Percentiles rank a stretch among this genome's conserved stretches.
These are phyloP conservation scores for Graphium colonna DNA, from an alignment of 2,888 invertebrate genomes.

Conservation along the genomic window DNA sequence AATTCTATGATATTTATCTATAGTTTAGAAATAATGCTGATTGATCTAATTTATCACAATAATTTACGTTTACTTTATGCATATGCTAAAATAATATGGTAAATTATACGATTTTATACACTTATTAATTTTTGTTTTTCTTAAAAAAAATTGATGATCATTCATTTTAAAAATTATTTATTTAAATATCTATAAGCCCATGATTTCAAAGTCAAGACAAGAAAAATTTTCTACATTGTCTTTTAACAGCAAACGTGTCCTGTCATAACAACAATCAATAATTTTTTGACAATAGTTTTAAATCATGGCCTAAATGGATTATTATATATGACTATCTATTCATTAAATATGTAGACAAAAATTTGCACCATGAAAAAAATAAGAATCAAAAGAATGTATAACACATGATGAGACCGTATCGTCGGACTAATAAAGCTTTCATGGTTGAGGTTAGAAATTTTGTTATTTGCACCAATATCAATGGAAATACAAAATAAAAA, in stretches of 20 bases:
- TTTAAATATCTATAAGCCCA: background rate
- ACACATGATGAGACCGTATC: constrained; percentile 66
- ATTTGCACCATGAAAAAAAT: background rate
- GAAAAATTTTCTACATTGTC: background rate
- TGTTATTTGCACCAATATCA: too few species aligned
- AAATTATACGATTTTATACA: too few species aligned
- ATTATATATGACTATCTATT: background rate
- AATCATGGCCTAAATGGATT: background rate
- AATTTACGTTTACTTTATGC: too few species aligned
- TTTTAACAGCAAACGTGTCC: background rate
- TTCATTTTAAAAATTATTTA: background rate
- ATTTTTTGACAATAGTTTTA: background rate
- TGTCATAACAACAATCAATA: background rate
- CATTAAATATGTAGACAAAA: background rate
- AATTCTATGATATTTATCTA: too few species aligned
- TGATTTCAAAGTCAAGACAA: constrained; percentile 19
- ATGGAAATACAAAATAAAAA: too few species aligned
- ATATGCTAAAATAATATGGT: too few species aligned
- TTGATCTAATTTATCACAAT: too few species aligned
- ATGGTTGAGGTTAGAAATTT: constrained; percentile 70
- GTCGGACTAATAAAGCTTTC: constrained; percentile 59
- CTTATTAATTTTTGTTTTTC: too few species aligned
- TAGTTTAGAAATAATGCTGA: too few species aligned
- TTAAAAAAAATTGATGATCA: too few species aligned
- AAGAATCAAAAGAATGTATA: background rate